Conservation (phyloP, 2,113 vertebrate genomes). For the Trogon surrucura region DNA sequence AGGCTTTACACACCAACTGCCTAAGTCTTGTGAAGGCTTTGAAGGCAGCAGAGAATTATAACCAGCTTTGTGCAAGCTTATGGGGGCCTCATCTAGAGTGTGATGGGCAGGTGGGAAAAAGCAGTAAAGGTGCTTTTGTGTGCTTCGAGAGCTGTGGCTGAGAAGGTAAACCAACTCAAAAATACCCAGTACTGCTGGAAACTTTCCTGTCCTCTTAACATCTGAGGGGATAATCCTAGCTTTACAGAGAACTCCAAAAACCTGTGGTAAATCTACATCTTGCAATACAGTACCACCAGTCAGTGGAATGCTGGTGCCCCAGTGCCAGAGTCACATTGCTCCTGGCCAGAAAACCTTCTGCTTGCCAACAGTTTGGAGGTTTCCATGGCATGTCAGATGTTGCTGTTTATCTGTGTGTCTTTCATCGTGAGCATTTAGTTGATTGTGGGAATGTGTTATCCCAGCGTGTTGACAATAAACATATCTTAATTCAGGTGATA, state of each 20-base stretch:
- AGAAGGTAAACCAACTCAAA: background rate
- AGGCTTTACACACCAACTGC: constrained; percentile 53
- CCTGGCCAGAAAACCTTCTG: background rate
- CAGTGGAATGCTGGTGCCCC: background rate
- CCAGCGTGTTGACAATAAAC: background rate
- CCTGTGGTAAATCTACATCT: background rate
- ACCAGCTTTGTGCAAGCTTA: background rate
- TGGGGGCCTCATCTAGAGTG: background rate
- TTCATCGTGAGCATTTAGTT: background rate
- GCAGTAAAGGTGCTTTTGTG: background rate
- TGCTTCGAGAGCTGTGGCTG: background rate
- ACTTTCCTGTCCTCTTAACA: background rate
- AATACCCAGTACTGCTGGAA: background rate
- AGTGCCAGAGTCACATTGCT: background rate
- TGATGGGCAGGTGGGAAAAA: constrained; percentile 5
- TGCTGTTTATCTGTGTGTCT: background rate
- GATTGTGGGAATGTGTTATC: background rate
- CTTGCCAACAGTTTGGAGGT: background rate
- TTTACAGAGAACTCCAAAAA: background rate
- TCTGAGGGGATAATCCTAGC: background rate
- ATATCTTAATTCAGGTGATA: background rate
- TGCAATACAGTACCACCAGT: background rate
- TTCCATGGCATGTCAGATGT: background rate
- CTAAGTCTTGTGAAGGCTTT: constrained; percentile 43
- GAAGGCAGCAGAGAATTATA: background rate